Evolutionary conservation across 1,140 invertebrate species (phyloP).

Genomic region (Tribolium madens): DNA sequence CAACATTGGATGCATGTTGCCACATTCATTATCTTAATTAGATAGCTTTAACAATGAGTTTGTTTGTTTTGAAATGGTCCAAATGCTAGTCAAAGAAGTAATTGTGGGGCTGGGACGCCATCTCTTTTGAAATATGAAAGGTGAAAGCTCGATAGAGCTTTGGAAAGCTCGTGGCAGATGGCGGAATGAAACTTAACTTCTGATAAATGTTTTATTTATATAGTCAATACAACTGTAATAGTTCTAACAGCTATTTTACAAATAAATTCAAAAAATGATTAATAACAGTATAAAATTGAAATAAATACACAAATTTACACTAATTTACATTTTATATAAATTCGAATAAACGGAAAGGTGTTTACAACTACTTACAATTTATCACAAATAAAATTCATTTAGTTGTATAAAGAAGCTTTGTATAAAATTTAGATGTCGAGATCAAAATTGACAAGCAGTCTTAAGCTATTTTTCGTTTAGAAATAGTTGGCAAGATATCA

Average conservation of each 20-base stretch:
- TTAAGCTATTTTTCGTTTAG: slow-evolving; percentile 47
- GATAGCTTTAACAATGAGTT: slow-evolving; percentile 29
- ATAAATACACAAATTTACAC: slow-evolving; percentile 63
- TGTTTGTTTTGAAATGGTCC: background rate
- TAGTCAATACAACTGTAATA: slow-evolving; percentile 64
- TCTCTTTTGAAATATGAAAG: background rate
- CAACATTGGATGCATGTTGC: slow-evolving; percentile 41
- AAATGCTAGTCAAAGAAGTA: background rate
- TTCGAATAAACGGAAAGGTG: slow-evolving; percentile 30
- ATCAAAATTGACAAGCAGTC: slow-evolving; percentile 61
- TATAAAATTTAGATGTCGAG: slow-evolving; percentile 52
- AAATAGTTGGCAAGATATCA: slow-evolving; percentile 46
- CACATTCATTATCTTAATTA: slow-evolving; percentile 42
- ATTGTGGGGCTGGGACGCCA: background rate
- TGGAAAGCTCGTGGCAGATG: background rate
- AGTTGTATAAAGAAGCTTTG: slow-evolving; percentile 39
- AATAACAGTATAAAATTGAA: slow-evolving; percentile 62
- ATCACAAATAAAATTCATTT: slow-evolving; percentile 53
- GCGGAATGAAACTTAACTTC: background rate
- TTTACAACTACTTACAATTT: slow-evolving; percentile 42
- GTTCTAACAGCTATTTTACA: slow-evolving; percentile 64
- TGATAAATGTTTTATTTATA: slow-evolving; percentile 52
- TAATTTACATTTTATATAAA: slow-evolving; percentile 56
- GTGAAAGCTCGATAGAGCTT: background rate
- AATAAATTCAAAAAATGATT: slow-evolving; percentile 59